Evolutionary conservation across 1,140 invertebrate species (phyloP).

Genomic region (Cylas formicarius): DNA sequence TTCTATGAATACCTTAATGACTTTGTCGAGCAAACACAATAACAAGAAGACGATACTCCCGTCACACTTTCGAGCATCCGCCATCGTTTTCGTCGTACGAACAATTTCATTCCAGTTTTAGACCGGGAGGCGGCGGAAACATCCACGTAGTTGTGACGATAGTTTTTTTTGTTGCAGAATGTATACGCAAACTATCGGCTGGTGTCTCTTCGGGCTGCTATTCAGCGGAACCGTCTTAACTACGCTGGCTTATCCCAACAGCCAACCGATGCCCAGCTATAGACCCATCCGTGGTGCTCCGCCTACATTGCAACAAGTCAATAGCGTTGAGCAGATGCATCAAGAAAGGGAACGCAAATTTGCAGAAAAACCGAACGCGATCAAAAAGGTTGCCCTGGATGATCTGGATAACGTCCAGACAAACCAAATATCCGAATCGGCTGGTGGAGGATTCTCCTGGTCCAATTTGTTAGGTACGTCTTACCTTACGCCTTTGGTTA

Average conservation of each 20-base stretch:
- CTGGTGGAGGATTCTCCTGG: conserved; percentile 72
- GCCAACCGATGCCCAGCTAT: conserved; percentile 25
- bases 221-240: conserved; percentile 48
- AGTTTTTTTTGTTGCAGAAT: conserved; percentile 27
- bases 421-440: conserved; percentile 66
- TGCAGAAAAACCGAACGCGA: conserved; percentile 77
- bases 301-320: conserved; percentile 42
- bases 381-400: conserved; percentile 77
- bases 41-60: too few species aligned
- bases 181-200: conserved; percentile 46
- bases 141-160: background rate
- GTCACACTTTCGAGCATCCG: too few species aligned
- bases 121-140: background rate
- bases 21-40: too few species aligned
- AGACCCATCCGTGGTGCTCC: conserved; percentile 14
- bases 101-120: too few species aligned
- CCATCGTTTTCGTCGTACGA: too few species aligned
- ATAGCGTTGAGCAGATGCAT: conserved; percentile 54
- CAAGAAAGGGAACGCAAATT: too few species aligned
- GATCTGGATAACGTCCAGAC: conserved; percentile 73
- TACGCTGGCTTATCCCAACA: conserved; percentile 50
- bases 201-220: conserved; percentile 48
- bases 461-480: conserved; percentile 67
- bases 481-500: conserved; percentile 3
- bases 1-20: too few species aligned